Base-by-base conservation (phyloP, 2,888 invertebrate species). In the Macropis europaea region DNA sequence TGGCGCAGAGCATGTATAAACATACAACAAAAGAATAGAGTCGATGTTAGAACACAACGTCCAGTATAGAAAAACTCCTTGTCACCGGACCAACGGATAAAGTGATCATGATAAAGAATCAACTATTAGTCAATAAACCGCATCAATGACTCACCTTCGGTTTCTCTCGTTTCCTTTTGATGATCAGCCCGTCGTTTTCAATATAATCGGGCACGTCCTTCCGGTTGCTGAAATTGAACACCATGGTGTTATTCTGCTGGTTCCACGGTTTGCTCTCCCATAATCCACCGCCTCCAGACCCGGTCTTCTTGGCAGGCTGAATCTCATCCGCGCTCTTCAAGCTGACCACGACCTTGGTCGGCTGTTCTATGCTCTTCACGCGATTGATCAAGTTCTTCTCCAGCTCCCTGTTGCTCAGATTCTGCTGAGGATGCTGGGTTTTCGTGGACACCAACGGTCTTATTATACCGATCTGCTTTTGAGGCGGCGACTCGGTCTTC, bases 191-290 rank as follows among this genome's bases (percentile, higher is more conserved):
- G 91, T 97, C 97, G 91, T 97, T 96, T 90, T 96, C 96, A 87
- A 97, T 95, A 91, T 97, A 97, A 92, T 97, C 96, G 53, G 97
- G 97, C 85, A 97, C 96, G 86, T 95, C 95, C 90, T 95, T 95
- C 87, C 95, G 93, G 90, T 93, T 92, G 79, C 95, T 95, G 91
- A 97, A 97, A 92, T 97, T 96, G 91, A 97, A 97, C 77, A 96
- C 95, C 91, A 96, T 94, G 28, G 94, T 92, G 80, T 95, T 94
- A 82, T 93, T 94, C 86, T 93, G 91, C 79, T 93, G 91, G 70
- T 90, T 90, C 90, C 91, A 91, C 19, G 90, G 90, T 69, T 91
- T 91, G 62, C 89, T 89, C 63, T 90, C 90, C 91, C 91, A 90
- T 67, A 89, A 84, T 40, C 84, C 90, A 32, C 85, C 82, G 0